Percentiles rank a stretch among this genome's conserved stretches.
phyloP scores from a whole-genome alignment of 1,140 invertebrate genomes.

The Adelges cooleyi region DNA sequence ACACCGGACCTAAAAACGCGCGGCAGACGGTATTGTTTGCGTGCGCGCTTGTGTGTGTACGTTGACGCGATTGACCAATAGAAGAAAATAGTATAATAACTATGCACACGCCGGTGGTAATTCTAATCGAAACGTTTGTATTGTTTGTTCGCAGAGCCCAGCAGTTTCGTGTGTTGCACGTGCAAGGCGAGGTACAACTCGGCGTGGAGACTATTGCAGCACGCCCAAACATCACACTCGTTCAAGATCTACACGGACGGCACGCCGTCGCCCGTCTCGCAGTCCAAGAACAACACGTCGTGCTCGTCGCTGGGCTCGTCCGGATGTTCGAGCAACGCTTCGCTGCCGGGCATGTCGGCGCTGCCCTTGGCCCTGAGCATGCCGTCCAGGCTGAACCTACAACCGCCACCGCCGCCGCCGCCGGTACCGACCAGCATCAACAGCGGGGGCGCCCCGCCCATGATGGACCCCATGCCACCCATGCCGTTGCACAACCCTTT shows the following conservation, averaged over 20 bases:
- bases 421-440: constrained; percentile 37
- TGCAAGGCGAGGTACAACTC: constrained; percentile 81
- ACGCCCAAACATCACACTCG: constrained; percentile 86
- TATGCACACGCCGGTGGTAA: neutral
- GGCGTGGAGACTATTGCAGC: constrained; percentile 87
- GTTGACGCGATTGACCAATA: neutral
- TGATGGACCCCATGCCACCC: constrained; percentile 34
- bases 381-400: constrained; percentile 43
- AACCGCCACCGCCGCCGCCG: constrained; percentile 36
- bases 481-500: constrained; percentile 50
- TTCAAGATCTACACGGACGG: constrained; percentile 80
- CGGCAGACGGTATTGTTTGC: neutral
- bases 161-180: constrained; percentile 85
- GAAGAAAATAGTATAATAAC: neutral
- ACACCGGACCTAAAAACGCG: neutral
- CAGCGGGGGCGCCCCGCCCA: constrained; percentile 38
- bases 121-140: constrained; percentile 11
- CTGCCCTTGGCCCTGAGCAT: constrained; percentile 36
- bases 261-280: constrained; percentile 39
- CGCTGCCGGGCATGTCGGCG: constrained; percentile 35
- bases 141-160: constrained; percentile 73
- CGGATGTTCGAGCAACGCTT: constrained; percentile 39
- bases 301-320: constrained; percentile 30
- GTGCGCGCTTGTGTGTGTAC: neutral
- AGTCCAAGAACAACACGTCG: constrained; percentile 38